A percentile compares a stretch with the other conserved stretches of the same genome.
These are phyloP conservation scores for Pocillopora grandis DNA, from an alignment of 92 coral and sea anemone species.

Conservation along the genomic window DNA sequence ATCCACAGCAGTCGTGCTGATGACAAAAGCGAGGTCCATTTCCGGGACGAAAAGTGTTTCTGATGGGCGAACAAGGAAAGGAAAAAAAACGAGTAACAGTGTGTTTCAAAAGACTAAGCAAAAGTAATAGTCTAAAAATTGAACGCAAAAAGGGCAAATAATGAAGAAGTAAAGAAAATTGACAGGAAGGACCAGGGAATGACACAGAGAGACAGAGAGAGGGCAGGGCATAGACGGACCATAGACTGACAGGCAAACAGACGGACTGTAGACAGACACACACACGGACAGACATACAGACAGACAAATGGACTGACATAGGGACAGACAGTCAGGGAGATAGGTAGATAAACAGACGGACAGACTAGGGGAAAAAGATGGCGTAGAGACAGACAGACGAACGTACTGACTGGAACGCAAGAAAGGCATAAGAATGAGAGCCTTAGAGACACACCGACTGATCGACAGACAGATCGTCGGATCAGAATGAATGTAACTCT, in stretches of 20 bases:
- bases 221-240: neutral
- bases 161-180: neutral
- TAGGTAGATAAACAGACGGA: neutral
- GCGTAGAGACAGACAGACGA: neutral
- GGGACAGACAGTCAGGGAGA: no score
- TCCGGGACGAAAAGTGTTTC: conserved; percentile 70
- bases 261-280: neutral
- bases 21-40: conserved; percentile 76
- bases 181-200: neutral
- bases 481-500: no score
- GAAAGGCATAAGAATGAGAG: neutral
- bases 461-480: no score
- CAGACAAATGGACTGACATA: neutral
- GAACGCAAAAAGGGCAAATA: neutral
- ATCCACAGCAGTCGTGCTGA: conserved; percentile 73
- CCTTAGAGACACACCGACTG: neutral
- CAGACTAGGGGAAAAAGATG: neutral
- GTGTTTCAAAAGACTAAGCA: neutral
- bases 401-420: no score
- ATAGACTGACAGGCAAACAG: neutral
- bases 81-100: neutral
- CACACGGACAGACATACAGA: neutral
- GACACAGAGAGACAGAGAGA: neutral
- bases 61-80: conserved; percentile 17
- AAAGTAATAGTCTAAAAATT: neutral